Conservation (phyloP, 2,113 vertebrate genomes). For the Formicarius rufipectus region DNA sequence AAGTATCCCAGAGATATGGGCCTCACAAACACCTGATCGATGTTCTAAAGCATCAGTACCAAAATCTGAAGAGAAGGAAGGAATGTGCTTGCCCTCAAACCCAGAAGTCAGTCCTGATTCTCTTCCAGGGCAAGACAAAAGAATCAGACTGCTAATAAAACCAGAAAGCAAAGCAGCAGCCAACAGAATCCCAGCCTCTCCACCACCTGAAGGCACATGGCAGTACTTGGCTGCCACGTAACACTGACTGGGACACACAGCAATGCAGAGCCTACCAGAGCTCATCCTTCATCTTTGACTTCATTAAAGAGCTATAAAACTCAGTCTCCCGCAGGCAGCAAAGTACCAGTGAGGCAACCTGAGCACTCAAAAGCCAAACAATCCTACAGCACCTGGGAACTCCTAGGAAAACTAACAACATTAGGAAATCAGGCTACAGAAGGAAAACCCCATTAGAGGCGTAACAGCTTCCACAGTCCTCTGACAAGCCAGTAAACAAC, state of each 20-base stretch:
- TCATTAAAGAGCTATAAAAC: not conserved
- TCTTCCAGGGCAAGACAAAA: not conserved
- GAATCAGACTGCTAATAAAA: not conserved
- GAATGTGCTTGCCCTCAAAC: not conserved
- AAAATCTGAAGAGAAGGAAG: not conserved
- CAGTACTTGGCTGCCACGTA: fast-evolving
- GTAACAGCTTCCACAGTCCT: not conserved
- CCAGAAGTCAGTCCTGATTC: not conserved
- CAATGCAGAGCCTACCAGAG: not conserved
- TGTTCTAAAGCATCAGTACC: not conserved
- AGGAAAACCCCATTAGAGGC: not conserved
- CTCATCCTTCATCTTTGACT: not conserved
- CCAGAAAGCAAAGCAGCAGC: not conserved
- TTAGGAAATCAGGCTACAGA: not conserved
- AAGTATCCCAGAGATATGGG: not conserved
- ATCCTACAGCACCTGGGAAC: not conserved
- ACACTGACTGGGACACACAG: not conserved
- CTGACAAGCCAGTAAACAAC: not conserved
- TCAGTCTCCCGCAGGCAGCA: not conserved
- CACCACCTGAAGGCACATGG: not conserved
- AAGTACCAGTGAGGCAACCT: not conserved
- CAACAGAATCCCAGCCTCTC: not conserved
- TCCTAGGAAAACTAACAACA: not conserved
- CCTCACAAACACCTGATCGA: not conserved
- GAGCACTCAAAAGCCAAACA: not conserved